These are phyloP conservation scores for Triplophysa bombifrons DNA, from an alignment of 2,797 vertebrate species.

Conservation along the genomic window DNA sequence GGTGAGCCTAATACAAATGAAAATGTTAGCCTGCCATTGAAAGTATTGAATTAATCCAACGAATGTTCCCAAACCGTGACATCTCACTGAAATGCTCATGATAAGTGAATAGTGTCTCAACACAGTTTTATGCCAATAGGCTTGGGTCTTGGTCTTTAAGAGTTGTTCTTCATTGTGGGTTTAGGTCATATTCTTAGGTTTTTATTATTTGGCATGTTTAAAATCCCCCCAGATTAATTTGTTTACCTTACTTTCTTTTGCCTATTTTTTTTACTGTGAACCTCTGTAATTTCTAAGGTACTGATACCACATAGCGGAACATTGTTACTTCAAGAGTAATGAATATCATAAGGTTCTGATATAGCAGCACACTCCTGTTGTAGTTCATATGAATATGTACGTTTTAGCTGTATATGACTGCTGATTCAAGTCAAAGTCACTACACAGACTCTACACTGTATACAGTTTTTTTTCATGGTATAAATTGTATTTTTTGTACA, in stretches of 20 bases:
- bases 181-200: background rate
- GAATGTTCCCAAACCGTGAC: slow-evolving; percentile 76
- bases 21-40: slow-evolving; percentile 60
- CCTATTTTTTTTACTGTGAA: background rate
- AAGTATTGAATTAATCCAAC: slow-evolving; percentile 75
- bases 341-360: background rate
- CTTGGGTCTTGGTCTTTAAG: background rate
- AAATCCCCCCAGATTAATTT: background rate
- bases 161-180: background rate
- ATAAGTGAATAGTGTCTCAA: slow-evolving; percentile 61
- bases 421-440: background rate
- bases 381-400: background rate
- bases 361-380: background rate
- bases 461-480: background rate
- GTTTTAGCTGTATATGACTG: background rate
- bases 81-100: slow-evolving; percentile 76
- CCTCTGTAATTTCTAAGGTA: background rate
- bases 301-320: background rate
- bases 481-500: background rate
- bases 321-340: background rate
- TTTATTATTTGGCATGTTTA: background rate
- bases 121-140: slow-evolving; percentile 30
- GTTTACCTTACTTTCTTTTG: background rate
- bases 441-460: background rate
- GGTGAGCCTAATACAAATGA: slow-evolving; percentile 48